phyloP scores from a whole-genome alignment of 2,113 vertebrate species.

The Lasiurus cinereus region DNA sequence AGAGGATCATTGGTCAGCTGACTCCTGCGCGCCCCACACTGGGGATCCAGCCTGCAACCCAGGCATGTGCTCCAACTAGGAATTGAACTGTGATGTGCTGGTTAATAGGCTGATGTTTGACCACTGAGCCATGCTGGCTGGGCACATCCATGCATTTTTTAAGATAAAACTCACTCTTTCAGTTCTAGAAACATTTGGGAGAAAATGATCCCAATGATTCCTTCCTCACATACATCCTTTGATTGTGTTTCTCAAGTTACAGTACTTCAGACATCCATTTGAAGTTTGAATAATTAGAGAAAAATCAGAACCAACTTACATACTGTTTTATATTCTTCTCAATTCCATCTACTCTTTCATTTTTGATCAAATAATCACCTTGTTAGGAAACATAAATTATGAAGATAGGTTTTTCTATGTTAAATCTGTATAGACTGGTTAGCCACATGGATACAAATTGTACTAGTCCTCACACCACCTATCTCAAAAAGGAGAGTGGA shows the following conservation, averaged over 20 bases:
- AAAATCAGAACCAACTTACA: background rate
- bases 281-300: constrained; percentile 28
- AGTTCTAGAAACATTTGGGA: background rate
- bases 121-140: no score
- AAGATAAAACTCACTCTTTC: constrained; percentile 30
- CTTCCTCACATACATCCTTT: background rate
- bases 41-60: no score
- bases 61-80: no score
- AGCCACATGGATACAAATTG: background rate
- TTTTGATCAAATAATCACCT: background rate
- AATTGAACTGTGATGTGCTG: no score
- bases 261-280: background rate
- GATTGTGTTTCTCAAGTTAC: background rate
- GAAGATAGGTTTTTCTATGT: background rate
- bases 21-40: no score
- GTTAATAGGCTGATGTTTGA: no score
- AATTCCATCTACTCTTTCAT: background rate
- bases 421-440: background rate
- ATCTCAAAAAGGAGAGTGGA: background rate
- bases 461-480: background rate
- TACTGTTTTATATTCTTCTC: background rate
- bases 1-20: no score
- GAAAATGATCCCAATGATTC: background rate
- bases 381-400: background rate
- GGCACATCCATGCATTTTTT: background rate